These are phyloP conservation scores for Exocentrus adspersus DNA, from an alignment of 2,888 invertebrate genomes.

Conservation along the genomic window DNA sequence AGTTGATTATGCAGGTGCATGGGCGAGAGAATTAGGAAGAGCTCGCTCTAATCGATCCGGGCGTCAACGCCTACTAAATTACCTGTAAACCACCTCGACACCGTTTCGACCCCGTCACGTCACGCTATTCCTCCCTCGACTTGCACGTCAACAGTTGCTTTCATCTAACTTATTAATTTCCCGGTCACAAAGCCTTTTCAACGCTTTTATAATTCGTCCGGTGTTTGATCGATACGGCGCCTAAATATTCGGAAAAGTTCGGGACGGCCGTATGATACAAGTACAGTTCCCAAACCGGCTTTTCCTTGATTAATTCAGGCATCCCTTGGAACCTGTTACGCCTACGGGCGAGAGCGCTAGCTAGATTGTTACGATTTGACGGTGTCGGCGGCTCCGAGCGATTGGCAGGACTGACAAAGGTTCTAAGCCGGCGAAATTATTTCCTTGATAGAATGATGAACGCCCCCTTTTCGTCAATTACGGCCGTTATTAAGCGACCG, in stretches of 20 bases:
- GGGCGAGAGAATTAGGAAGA: no score
- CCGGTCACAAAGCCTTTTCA: background rate
- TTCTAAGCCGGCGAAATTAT: background rate
- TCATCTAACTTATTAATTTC: background rate
- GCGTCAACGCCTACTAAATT: background rate
- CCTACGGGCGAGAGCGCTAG: background rate
- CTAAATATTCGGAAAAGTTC: no score
- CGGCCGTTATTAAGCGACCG: no score
- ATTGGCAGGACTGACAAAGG: background rate
- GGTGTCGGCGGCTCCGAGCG: background rate
- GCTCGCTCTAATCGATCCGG: no score
- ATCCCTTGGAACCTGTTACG: conserved; percentile 4
- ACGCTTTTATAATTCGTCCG: background rate
- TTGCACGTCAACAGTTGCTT: background rate
- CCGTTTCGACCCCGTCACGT: background rate
- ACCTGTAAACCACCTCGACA: background rate
- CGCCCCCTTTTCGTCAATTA: no score
- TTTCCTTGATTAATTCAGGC: conserved; percentile 7
- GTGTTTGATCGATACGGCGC: background rate
- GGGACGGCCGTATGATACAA: no score
- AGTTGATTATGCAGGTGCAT: no score
- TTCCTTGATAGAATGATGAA: background rate
- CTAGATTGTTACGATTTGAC: background rate
- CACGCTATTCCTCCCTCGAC: background rate
- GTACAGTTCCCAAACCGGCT: no score